Conservation (phyloP, 2,888 invertebrate species). For the Polylopha cassiicola region DNA sequence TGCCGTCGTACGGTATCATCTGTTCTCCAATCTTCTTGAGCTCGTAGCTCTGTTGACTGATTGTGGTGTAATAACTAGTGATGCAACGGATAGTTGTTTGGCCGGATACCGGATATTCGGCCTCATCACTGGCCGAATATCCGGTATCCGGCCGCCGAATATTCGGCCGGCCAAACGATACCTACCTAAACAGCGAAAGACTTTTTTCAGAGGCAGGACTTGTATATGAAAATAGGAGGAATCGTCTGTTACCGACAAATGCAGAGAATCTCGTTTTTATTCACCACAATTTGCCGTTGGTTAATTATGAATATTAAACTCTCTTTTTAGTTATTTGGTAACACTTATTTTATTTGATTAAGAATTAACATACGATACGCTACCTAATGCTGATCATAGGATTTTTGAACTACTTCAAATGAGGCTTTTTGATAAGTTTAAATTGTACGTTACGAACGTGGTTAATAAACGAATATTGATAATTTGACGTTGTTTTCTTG, state of each 20-base stretch:
- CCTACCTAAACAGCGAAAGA: conserved; percentile 4
- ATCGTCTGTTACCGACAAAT: no score
- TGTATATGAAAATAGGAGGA: conserved; percentile 1
- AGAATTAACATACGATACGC: conserved; percentile 2
- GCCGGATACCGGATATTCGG: no score
- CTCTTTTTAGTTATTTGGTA: conserved; percentile 3
- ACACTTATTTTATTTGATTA: conserved; percentile 3
- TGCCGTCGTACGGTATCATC: no score
- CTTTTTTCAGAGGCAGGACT: conserved; percentile 2
- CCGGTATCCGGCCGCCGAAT: no score
- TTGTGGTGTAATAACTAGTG: no score
- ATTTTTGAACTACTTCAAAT: conserved; percentile 12
- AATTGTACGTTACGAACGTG: no score
- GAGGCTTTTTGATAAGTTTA: conserved; percentile 12
- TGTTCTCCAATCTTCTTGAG: no score
- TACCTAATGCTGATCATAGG: conserved; percentile 14
- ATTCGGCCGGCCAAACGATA: no score
- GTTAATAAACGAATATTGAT: conserved; percentile 3
- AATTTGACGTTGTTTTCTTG: conserved; percentile 4
- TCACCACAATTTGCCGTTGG: conserved; percentile 2
- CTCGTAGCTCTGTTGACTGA: no score
- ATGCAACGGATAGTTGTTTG: no score
- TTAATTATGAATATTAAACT: conserved; percentile 7
- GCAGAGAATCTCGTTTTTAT: not conserved
- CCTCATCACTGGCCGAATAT: no score